These are phyloP conservation scores for Equus quagga DNA, from an alignment of 2,113 vertebrate genomes.

Conservation along the genomic window DNA sequence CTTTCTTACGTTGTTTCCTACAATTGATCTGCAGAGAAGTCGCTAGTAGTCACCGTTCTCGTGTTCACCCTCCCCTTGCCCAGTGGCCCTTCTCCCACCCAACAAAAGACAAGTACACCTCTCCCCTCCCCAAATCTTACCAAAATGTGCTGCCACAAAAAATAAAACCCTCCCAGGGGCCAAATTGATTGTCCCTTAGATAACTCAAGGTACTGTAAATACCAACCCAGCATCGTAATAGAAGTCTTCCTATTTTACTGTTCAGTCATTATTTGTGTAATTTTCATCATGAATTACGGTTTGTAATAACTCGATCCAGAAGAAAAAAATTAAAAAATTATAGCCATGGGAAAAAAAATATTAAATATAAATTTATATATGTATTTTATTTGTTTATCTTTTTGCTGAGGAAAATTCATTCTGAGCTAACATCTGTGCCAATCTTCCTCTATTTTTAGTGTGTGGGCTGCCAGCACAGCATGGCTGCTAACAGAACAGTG, in stretches of 20 bases:
- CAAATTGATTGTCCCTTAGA: background rate
- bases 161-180: background rate
- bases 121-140: background rate
- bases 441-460: too few species aligned
- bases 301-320: background rate
- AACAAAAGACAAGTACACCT: background rate
- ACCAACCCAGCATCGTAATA: background rate
- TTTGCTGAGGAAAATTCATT: too few species aligned
- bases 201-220: background rate
- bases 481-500: too few species aligned
- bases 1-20: background rate
- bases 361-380: background rate
- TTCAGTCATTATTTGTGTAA: background rate
- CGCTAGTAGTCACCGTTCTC: background rate
- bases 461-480: too few species aligned
- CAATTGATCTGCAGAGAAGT: background rate
- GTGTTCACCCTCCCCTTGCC: background rate
- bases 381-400: background rate
- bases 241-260: background rate
- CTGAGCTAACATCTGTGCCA: too few species aligned
- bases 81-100: background rate
- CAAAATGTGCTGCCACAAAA: background rate
- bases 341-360: conserved; percentile 6
- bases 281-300: background rate
- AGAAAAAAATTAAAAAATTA: background rate